Evolutionary conservation across 2,113 vertebrate genomes (phyloP).

Genomic region (Eubucco bourcierii): DNA sequence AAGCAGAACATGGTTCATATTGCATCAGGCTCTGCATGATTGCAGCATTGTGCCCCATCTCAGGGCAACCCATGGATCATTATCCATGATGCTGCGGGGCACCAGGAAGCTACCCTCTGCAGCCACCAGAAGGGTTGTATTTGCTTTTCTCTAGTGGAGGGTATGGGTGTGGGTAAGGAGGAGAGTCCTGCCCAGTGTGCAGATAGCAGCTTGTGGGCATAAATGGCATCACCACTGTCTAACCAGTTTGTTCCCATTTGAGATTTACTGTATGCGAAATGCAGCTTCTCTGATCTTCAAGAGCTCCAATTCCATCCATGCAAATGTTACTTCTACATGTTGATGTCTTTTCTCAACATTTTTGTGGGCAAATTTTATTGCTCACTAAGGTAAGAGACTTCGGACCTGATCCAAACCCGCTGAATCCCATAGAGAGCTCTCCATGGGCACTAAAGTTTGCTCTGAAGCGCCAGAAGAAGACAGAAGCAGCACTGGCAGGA

Average conservation of each 20-base stretch:
- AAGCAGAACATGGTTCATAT: not conserved
- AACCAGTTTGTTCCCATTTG: not conserved
- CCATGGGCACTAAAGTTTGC: not conserved
- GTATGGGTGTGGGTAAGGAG: not conserved
- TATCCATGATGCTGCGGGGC: not conserved
- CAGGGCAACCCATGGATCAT: not conserved
- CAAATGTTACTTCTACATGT: not conserved
- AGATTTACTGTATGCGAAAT: not conserved
- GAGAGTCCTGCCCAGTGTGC: not conserved
- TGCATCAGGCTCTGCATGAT: too few species aligned
- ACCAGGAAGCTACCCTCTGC: not conserved
- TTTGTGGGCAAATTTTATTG: slow-evolving; percentile 4
- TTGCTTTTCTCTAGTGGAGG: not conserved
- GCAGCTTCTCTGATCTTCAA: not conserved
- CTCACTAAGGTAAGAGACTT: not conserved
- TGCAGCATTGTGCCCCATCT: not conserved
- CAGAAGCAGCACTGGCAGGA: not conserved
- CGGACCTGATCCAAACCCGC: not conserved
- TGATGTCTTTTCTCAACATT: not conserved
- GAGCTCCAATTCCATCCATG: not conserved
- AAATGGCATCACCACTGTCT: too few species aligned
- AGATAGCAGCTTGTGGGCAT: not conserved
- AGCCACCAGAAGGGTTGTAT: not conserved
- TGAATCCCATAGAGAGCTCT: not conserved
- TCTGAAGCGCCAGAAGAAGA: not conserved